phyloP scores from a whole-genome alignment of 2,113 vertebrate genomes.

The Heterotis niloticus region DNA sequence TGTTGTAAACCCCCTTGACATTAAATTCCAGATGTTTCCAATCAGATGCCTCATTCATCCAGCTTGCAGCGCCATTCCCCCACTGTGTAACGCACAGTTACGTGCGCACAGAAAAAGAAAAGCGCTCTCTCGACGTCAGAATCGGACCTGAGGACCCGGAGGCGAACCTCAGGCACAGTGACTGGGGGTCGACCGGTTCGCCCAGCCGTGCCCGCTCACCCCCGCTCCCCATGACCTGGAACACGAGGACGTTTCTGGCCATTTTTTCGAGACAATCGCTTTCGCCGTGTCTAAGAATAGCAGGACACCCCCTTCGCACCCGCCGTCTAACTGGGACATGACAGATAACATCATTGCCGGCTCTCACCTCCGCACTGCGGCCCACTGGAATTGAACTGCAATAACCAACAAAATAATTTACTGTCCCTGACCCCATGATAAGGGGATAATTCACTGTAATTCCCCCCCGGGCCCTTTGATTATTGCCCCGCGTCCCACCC shows the following conservation, averaged over 20 bases:
- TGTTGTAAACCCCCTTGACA: background rate
- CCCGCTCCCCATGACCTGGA: background rate
- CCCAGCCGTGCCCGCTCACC: too few relatives aligned
- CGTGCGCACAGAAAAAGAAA: too few relatives aligned
- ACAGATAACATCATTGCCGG: constrained; percentile 35
- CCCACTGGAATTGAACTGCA: constrained; percentile 12
- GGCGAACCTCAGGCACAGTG: background rate
- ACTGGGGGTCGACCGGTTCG: too few relatives aligned
- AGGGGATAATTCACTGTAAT: constrained; percentile 26
- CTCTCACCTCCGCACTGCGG: constrained; percentile 14
- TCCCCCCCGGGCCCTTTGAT: background rate
- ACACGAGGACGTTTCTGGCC: background rate
- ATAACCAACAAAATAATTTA: constrained; percentile 26
- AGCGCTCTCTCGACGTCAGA: background rate
- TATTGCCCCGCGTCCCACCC: background rate
- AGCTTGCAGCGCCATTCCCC: too few relatives aligned
- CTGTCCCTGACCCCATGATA: constrained; percentile 11
- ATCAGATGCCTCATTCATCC: too few relatives aligned
- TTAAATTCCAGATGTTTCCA: background rate
- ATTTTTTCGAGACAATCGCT: background rate
- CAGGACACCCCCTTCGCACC: background rate
- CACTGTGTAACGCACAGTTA: too few relatives aligned
- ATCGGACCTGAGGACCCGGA: background rate
- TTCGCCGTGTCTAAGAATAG: constrained; percentile 24
- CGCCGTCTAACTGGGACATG: constrained; percentile 33